Evolutionary conservation across 2,113 vertebrate species (phyloP).

Genomic region (Aegotheles bennettii): DNA sequence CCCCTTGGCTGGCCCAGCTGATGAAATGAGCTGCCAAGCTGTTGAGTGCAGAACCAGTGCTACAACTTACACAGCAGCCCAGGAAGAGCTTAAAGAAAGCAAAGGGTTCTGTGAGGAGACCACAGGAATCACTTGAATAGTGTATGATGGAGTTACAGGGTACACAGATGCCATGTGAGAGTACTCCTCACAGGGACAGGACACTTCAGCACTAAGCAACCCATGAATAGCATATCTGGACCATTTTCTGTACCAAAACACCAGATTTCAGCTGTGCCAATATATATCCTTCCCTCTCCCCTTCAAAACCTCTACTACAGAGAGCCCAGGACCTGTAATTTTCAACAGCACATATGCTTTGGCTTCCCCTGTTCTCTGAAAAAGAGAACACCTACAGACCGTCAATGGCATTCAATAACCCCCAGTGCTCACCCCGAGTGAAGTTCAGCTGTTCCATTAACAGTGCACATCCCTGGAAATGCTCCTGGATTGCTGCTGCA

Average conservation of each 20-base stretch:
- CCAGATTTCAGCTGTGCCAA: neutral
- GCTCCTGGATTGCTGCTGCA: slow-evolving; percentile 8
- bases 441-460: slow-evolving; percentile 1
- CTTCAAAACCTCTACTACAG: neutral
- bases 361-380: neutral
- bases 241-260: neutral
- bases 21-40: neutral
- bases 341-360: neutral
- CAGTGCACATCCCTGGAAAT: neutral
- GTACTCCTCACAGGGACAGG: neutral
- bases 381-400: neutral
- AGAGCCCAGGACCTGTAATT: neutral
- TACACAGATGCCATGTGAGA: accelerated
- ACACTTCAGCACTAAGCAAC: neutral
- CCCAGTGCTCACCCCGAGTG: neutral
- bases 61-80: neutral
- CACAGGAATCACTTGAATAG: accelerated
- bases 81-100: neutral
- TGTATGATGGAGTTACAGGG: accelerated
- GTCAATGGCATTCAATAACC: neutral
- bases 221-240: neutral
- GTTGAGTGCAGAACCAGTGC: neutral
- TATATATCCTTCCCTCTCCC: too few species aligned
- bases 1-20: neutral
- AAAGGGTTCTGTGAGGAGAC: neutral